Conservation (phyloP, 1,140 invertebrate genomes). For the Nylanderia fulva region DNA sequence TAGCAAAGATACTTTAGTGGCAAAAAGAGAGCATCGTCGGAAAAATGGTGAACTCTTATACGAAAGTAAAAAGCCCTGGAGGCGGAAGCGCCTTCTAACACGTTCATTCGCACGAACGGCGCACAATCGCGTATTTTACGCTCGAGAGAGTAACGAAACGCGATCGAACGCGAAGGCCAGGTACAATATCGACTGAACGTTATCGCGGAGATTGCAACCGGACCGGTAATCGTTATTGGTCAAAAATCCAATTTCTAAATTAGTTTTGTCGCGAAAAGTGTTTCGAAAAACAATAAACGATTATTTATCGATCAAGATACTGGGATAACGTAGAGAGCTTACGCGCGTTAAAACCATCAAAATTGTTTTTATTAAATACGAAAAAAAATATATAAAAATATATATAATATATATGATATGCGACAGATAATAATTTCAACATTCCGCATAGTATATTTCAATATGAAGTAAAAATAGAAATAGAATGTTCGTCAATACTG, state of each 20-base stretch:
- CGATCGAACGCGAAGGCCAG: slow-evolving; percentile 31
- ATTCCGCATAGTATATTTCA: slow-evolving; percentile 39
- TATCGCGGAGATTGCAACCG: slow-evolving; percentile 23
- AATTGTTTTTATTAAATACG: slow-evolving; percentile 4
- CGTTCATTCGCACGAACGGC: slow-evolving; percentile 52
- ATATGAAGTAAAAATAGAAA: slow-evolving; percentile 31
- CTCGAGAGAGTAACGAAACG: slow-evolving; percentile 41
- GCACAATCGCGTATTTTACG: slow-evolving; percentile 54
- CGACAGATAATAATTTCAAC: slow-evolving; percentile 19
- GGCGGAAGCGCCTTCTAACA: slow-evolving; percentile 39
- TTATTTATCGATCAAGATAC: neutral
- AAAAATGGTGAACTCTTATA: slow-evolving; percentile 38
- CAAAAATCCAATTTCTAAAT: slow-evolving; percentile 14
- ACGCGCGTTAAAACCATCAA: neutral
- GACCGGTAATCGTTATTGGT: slow-evolving; percentile 29
- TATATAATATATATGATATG: slow-evolving; percentile 4
- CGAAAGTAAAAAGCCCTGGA: slow-evolving; percentile 21
- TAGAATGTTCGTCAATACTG: slow-evolving; percentile 34
- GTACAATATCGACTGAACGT: slow-evolving; percentile 36
- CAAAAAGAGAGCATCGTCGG: neutral
- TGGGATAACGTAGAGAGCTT: slow-evolving; percentile 1
- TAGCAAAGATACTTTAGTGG: neutral
- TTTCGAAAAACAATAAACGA: slow-evolving; percentile 13
- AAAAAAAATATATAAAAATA: neutral
- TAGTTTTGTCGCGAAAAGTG: slow-evolving; percentile 19